A percentile compares a stretch with the other conserved stretches of the same genome.
These are phyloP conservation scores for Cephus pygmeus DNA, from an alignment of 2,888 invertebrate genomes.

Conservation along the genomic window DNA sequence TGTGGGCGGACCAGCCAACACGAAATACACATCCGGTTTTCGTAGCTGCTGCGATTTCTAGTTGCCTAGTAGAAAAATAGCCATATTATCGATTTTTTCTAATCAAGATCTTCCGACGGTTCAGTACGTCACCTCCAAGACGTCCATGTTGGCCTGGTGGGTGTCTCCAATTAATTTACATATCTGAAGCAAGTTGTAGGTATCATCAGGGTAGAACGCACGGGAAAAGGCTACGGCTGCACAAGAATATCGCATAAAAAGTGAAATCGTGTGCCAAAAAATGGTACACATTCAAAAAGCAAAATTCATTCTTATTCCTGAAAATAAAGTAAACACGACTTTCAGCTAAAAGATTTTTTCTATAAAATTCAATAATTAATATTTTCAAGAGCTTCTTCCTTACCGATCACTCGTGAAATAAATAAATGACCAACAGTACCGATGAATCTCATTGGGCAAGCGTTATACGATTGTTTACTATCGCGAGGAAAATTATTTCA, in stretches of 20 bases:
- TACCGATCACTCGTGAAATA: background rate
- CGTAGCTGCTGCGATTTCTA: constrained; percentile 36
- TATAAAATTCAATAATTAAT: background rate
- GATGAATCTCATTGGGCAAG: background rate
- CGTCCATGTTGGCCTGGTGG: constrained; percentile 46
- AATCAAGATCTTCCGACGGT: constrained; percentile 37
- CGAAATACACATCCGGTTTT: constrained; percentile 24
- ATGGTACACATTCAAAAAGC: background rate
- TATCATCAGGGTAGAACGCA: background rate
- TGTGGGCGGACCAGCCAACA: constrained; percentile 14
- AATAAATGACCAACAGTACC: background rate
- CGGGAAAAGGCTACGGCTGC: background rate
- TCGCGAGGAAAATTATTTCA: background rate
- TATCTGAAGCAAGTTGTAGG: constrained; percentile 27
- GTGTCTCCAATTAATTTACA: constrained; percentile 49
- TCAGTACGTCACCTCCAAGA: constrained; percentile 35
- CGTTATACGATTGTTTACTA: background rate
- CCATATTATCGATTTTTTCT: constrained; percentile 53
- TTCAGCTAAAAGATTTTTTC: background rate
- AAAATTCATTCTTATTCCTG: background rate
- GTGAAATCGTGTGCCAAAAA: background rate
- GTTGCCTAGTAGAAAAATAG: constrained; percentile 57
- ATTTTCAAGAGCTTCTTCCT: background rate
- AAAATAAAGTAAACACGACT: background rate
- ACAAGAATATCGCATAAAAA: background rate